Evolutionary conservation across 53 echinoderm and acorn worm species (phyloP).

Genomic region (Arbacia lixula): DNA sequence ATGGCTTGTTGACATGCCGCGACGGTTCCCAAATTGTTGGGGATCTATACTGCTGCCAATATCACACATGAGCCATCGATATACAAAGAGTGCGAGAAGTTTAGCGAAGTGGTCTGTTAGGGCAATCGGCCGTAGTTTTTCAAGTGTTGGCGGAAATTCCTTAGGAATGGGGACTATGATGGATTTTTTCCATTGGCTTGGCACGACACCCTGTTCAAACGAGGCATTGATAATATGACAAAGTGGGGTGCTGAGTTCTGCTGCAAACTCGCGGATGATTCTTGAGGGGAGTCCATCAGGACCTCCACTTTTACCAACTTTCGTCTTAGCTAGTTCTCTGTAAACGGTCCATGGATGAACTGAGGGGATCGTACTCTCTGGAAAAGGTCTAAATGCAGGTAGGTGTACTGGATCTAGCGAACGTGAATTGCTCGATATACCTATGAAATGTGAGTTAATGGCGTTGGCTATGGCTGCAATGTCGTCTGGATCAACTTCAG

Average conservation of each 20-base stretch:
- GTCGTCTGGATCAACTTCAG: too few species aligned
- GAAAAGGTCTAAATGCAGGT: too few species aligned
- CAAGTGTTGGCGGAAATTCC: not conserved
- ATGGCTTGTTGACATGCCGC: conserved; percentile 15
- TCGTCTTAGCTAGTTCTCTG: not conserved
- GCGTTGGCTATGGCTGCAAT: too few species aligned
- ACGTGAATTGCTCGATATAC: too few species aligned
- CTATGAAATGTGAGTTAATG: too few species aligned
- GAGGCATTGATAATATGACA: conserved; percentile 20
- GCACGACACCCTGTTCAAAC: not conserved
- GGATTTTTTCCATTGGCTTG: conserved; percentile 18
- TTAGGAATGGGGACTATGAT: conserved; percentile 33
- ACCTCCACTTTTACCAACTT: conserved; percentile 1
- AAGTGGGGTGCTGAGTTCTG: conserved; percentile 15
- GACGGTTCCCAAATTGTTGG: conserved; percentile 21
- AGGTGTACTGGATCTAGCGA: too few species aligned
- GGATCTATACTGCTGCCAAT: not conserved
- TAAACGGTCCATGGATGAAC: conserved; percentile 27
- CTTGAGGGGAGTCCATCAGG: not conserved
- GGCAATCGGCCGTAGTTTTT: conserved; percentile 32
- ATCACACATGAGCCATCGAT: not conserved
- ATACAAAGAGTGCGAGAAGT: conserved; percentile 3
- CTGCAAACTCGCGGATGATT: conserved; percentile 7
- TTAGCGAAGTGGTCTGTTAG: conserved; percentile 40
- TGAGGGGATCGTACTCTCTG: not conserved